Evolutionary conservation across 2,888 invertebrate genomes (phyloP).

Genomic region (Belgica antarctica): DNA sequence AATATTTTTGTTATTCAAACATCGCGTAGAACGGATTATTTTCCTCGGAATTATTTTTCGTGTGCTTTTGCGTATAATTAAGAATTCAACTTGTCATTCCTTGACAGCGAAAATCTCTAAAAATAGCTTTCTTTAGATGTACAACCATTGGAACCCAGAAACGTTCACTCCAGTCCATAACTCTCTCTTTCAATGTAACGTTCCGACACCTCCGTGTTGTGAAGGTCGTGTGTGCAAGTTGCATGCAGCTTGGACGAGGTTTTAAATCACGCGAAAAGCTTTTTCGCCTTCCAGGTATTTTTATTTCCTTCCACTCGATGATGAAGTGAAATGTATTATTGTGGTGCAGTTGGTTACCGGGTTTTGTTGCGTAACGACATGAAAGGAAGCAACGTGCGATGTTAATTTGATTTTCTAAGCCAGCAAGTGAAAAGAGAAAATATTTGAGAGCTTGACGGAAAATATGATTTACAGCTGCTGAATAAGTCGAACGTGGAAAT

Average conservation of each 20-base stretch:
- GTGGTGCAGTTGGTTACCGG: constrained; percentile 19
- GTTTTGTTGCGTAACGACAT: not conserved
- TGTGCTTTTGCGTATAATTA: no score
- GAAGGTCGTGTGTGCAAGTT: constrained; percentile 6
- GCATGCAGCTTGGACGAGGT: not conserved
- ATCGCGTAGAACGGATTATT: no score
- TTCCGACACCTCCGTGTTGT: no score
- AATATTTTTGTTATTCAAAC: no score
- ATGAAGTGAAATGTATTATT: not conserved
- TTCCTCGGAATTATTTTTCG: no score
- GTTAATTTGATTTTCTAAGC: not conserved
- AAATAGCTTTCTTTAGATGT: no score
- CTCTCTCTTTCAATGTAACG: no score
- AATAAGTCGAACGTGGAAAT: not conserved
- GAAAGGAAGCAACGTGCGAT: not conserved
- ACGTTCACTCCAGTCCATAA: no score
- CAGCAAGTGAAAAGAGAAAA: not conserved
- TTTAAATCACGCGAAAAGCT: not conserved
- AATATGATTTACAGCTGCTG: not conserved
- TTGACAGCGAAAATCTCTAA: no score
- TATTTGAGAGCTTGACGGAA: not conserved
- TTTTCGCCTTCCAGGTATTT: not conserved
- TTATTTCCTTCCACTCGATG: not conserved
- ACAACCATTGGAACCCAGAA: no score
- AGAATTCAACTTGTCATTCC: no score